Percentiles rank a stretch among this genome's conserved stretches.
Evolutionary conservation across 23 tunicate species (phyloP).

Genomic region (Diplosoma virens): DNA sequence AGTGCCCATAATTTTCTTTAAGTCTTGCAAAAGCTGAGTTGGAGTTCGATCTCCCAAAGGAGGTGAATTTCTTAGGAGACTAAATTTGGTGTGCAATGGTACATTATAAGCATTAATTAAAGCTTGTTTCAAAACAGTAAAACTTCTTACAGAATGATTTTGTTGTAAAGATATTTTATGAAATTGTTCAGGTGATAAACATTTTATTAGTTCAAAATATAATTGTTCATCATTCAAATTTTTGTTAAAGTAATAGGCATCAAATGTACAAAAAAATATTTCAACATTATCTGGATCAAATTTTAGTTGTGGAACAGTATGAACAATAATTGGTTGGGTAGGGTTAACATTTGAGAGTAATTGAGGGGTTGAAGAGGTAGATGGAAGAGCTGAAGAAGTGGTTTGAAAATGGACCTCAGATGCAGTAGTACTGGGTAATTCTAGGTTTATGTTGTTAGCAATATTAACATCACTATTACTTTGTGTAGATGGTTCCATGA

Average conservation of each 20-base stretch:
- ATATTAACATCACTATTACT: no score
- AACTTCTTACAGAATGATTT: neutral
- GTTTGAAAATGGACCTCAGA: no score
- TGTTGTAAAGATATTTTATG: neutral
- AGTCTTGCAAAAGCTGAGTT: neutral
- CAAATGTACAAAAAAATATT: constrained; percentile 1
- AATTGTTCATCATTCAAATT: constrained; percentile 3
- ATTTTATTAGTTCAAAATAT: neutral
- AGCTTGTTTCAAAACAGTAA: neutral
- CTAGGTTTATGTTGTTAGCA: no score
- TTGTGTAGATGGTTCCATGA: no score
- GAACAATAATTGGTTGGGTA: neutral
- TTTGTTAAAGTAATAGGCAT: neutral
- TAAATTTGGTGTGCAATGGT: neutral
- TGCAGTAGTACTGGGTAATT: no score
- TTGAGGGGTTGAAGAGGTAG: no score
- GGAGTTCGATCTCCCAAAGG: constrained; percentile 18
- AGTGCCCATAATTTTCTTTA: neutral
- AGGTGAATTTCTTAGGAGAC: neutral
- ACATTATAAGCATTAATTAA: neutral
- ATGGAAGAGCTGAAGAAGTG: no score
- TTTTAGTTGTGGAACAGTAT: neutral
- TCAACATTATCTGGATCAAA: constrained; percentile 9
- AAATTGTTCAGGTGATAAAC: neutral
- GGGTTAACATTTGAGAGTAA: no score